phyloP scores from a whole-genome alignment of 2,888 invertebrate genomes.

The Lottia scabra region DNA sequence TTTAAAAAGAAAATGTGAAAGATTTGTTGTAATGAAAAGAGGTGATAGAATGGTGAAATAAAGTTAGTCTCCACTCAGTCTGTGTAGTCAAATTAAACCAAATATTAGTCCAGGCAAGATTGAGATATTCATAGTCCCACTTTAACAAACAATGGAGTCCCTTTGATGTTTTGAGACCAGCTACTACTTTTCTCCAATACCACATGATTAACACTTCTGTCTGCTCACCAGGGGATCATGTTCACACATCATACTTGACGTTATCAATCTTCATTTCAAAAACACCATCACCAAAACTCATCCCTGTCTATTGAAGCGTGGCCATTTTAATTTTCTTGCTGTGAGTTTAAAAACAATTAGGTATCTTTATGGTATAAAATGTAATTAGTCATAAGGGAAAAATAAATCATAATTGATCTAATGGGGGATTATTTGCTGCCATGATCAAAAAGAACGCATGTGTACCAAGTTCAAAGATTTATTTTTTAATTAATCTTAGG shows the following conservation, averaged over 20 bases:
- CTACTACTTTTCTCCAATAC: slow-evolving; percentile 1
- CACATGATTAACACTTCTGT: neutral
- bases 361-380: neutral
- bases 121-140: neutral
- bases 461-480: too few relatives aligned
- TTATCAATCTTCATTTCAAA: slow-evolving; percentile 5
- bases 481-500: too few relatives aligned
- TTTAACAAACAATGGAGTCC: neutral
- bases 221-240: neutral
- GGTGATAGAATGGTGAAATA: neutral
- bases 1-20: too few relatives aligned
- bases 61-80: neutral
- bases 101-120: neutral
- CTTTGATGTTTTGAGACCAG: neutral
- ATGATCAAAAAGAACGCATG: too few relatives aligned
- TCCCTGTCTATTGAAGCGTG: neutral
- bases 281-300: neutral
- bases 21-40: too few relatives aligned
- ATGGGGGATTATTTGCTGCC: neutral
- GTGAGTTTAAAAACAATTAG: neutral
- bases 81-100: neutral
- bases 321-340: neutral
- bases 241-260: neutral
- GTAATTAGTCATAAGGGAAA: neutral
- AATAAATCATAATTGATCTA: slow-evolving; percentile 3